phyloP scores from a whole-genome alignment of 2,888 invertebrate genomes.

The Drosophila formosana region DNA sequence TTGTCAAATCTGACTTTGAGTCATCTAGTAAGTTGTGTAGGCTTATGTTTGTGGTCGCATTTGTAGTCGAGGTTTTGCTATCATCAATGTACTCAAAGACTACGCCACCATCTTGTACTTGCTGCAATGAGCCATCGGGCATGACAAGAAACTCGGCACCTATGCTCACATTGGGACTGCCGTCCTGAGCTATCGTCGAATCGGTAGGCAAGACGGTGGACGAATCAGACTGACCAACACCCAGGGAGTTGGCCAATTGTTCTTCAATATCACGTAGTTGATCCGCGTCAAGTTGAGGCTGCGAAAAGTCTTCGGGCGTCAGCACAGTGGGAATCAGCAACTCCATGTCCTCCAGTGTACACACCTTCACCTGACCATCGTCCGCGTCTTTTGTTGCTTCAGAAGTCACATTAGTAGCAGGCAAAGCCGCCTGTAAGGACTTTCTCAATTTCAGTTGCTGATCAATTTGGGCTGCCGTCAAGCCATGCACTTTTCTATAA shows the following conservation, averaged over 20 bases:
- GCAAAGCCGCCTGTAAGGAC: conserved; percentile 15
- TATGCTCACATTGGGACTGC: conserved; percentile 62
- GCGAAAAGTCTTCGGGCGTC: conserved; percentile 61
- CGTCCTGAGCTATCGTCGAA: conserved; percentile 8
- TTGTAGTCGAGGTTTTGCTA: conserved; percentile 26
- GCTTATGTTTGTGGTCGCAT: conserved; percentile 29
- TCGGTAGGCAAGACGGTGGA: neutral
- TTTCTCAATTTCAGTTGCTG: conserved; percentile 40
- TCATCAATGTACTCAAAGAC: conserved; percentile 82
- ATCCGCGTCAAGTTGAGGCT: conserved; percentile 49
- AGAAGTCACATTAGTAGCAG: conserved; percentile 5
- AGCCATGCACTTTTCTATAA: conserved; percentile 61
- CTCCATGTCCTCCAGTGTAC: conserved; percentile 71
- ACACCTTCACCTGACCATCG: conserved; percentile 53
- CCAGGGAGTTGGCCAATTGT: conserved; percentile 44
- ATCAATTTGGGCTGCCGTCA: conserved; percentile 51
- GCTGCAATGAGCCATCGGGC: conserved; percentile 79
- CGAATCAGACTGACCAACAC: neutral
- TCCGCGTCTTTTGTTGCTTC: neutral
- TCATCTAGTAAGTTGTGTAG: conserved; percentile 53
- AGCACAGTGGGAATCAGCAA: conserved; percentile 69
- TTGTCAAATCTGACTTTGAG: conserved; percentile 23
- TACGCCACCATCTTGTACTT: conserved; percentile 73
- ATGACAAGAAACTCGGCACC: conserved; percentile 79
- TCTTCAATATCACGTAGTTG: conserved; percentile 60